phyloP scores from a whole-genome alignment of 2,797 vertebrate species.

The Pipistrellus nathusii region DNA sequence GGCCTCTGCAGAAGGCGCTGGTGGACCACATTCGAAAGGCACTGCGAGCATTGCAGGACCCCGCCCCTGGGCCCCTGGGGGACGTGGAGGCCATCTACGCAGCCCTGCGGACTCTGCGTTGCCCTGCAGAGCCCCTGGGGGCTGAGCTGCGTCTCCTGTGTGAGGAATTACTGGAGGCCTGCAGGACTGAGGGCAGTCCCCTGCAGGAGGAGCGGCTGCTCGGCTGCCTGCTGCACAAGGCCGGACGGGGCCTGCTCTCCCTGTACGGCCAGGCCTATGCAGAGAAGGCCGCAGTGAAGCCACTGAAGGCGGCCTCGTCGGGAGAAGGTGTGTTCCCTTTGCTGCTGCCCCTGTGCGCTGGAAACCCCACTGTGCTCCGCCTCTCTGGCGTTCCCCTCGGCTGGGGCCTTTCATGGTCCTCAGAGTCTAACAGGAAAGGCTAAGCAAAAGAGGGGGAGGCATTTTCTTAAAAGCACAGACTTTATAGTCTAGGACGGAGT shows the following conservation, averaged over 20 bases:
- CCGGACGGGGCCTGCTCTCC: conserved; percentile 86
- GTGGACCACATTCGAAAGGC: conserved; percentile 90
- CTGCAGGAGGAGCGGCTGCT: conserved; percentile 93
- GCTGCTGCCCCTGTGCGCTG: background rate
- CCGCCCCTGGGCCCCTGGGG: conserved; percentile 72
- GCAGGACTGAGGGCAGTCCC: conserved; percentile 84
- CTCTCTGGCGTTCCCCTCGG: background rate
- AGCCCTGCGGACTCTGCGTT: conserved; percentile 90
- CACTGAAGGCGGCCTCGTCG: conserved; percentile 84
- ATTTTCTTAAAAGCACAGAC: conserved; percentile 10
- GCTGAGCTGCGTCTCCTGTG: conserved; percentile 91
- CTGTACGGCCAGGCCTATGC: conserved; percentile 89
- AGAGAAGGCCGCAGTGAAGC: conserved; percentile 89
- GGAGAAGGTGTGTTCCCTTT: conserved; percentile 89
- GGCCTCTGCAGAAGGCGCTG: conserved; percentile 89
- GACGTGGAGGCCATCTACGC: conserved; percentile 89
- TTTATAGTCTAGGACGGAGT: background rate
- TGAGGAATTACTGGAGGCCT: conserved; percentile 90
- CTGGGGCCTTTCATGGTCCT: background rate
- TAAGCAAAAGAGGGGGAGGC: background rate
- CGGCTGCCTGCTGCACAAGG: conserved; percentile 91
- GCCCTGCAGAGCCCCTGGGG: conserved; percentile 83
- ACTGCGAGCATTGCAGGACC: conserved; percentile 84
- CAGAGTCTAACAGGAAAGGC: background rate
- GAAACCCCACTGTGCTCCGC: background rate